Percentiles rank a stretch among this genome's conserved stretches.
phyloP scores from a whole-genome alignment of 2,888 invertebrate species.

The Heliconius ismenius region DNA sequence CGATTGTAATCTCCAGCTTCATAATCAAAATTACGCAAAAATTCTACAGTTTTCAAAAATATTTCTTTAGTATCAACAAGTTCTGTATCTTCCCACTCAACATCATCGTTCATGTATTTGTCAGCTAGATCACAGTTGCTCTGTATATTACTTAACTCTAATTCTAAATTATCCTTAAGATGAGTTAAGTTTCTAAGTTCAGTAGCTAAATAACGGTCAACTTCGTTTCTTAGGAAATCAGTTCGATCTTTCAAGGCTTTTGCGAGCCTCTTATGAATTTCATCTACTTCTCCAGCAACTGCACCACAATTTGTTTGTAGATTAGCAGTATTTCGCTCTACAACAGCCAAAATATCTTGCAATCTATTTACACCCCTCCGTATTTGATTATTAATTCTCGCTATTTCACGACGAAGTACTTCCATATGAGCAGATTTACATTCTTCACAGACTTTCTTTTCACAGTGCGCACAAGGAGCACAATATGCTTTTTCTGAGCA shows the following conservation, averaged over 20 bases:
- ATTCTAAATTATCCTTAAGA: constrained; percentile 95
- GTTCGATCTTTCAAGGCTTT: constrained; percentile 95
- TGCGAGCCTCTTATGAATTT: constrained; percentile 92
- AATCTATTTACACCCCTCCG: constrained; percentile 93
- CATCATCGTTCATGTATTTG: constrained; percentile 94
- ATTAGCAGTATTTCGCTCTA: constrained; percentile 93
- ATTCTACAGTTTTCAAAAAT: constrained; percentile 97
- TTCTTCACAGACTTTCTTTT: constrained; percentile 97
- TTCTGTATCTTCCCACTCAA: constrained; percentile 96
- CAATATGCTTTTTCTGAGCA: constrained; percentile 96
- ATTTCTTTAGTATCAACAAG: constrained; percentile 97
- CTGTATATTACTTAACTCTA: constrained; percentile 96
- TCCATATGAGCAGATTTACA: constrained; percentile 98
- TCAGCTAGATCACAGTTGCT: constrained; percentile 98
- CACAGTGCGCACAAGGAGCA: constrained; percentile 95
- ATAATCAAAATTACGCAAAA: constrained; percentile 96
- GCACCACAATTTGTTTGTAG: constrained; percentile 94
- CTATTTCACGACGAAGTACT: constrained; percentile 94
- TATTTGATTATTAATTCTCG: constrained; percentile 93
- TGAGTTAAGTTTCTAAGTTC: constrained; percentile 93
- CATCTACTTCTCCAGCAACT: constrained; percentile 96
- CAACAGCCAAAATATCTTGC: constrained; percentile 91
- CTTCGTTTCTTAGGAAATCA: constrained; percentile 92
- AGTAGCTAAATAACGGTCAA: constrained; percentile 94
- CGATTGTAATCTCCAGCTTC: constrained; percentile 94